Conservation (phyloP, 2,113 vertebrate genomes). For the Prinia subflava region DNA sequence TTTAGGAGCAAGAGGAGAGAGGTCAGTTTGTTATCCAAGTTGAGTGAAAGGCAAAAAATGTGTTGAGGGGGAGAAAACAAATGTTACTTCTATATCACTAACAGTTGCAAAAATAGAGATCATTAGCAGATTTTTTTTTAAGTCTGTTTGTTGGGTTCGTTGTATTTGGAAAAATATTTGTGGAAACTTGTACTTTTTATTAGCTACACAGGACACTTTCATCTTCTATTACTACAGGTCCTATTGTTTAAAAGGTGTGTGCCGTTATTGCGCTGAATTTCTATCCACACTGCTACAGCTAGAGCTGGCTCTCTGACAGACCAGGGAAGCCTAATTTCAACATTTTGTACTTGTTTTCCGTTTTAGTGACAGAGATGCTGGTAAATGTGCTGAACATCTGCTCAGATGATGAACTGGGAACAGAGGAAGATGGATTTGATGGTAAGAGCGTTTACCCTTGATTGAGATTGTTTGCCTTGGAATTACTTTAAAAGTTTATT, state of each 20-base stretch:
- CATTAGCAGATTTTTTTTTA: neutral
- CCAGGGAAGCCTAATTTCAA: neutral
- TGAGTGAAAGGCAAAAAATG: neutral
- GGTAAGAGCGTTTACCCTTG: slow-evolving; percentile 78
- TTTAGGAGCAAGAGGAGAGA: neutral
- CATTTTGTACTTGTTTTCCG: neutral
- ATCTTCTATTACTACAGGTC: neutral
- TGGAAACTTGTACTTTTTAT: neutral
- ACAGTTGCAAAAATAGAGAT: neutral
- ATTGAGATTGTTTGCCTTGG: neutral
- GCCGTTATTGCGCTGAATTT: neutral
- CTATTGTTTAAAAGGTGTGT: neutral
- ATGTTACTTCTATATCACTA: neutral
- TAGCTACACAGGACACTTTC: neutral
- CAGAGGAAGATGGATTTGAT: slow-evolving; percentile 94
- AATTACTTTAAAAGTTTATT: neutral
- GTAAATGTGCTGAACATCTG: slow-evolving; percentile 98
- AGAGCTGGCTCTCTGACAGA: no score
- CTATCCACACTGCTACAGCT: neutral
- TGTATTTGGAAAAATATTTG: neutral
- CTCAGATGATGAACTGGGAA: slow-evolving; percentile 94
- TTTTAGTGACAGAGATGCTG: slow-evolving; percentile 95
- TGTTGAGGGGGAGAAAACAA: neutral
- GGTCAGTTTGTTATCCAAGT: neutral
- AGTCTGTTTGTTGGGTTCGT: neutral